Base-by-base conservation (phyloP, 1,140 invertebrate species). In the Lasioglossum baleicum region DNA sequence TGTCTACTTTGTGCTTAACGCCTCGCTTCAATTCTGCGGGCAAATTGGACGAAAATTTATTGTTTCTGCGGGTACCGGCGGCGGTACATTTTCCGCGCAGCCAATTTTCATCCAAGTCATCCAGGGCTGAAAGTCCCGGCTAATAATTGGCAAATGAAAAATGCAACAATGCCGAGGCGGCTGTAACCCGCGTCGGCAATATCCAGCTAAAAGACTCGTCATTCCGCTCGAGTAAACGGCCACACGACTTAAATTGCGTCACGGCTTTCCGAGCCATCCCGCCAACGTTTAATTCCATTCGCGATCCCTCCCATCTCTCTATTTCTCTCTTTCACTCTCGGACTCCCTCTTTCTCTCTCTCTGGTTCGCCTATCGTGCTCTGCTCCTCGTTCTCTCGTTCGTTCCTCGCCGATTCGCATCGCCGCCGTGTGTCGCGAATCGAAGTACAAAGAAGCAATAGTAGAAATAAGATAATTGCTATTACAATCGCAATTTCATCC, bases 391-490 rank as follows among this genome's bases (percentile, higher is more conserved):
- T 48, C 44, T 48, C 44, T 48, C 8, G 44, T 48, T 48, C 44
- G 44, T 48, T 48, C 44, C 44, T 60, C 83, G 60, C 79, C 44
- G 75, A 60, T 78, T 85, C 71, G 83, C 80, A 80, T 85, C 84
- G 70, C 74, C 70, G 72, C 77, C 84, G 67, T 75, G 75, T 83
- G 83, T 85, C 83, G 84, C 80, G 80, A 86, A 86, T 86, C 84
- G 85, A 87, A 86, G 75, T 81, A 86, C 80, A 84, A 84, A 82
- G 84, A 82, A 84, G 78, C 80, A 80, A 86, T 85, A 87, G 83
- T 84, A 83, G 87, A 89, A 91, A 90, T 90, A 88, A 88, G 85
- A 87, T 89, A 90, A 90, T 90, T 90, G 88, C 87, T 88, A 86
- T 90, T 90, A 91, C 86, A 89, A 90, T 90, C 84, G 88, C 88